Percentiles rank a stretch among this genome's conserved stretches.
Conservation (phyloP, 1,140 invertebrate genomes). For the Psilanteris sp. region DNA sequence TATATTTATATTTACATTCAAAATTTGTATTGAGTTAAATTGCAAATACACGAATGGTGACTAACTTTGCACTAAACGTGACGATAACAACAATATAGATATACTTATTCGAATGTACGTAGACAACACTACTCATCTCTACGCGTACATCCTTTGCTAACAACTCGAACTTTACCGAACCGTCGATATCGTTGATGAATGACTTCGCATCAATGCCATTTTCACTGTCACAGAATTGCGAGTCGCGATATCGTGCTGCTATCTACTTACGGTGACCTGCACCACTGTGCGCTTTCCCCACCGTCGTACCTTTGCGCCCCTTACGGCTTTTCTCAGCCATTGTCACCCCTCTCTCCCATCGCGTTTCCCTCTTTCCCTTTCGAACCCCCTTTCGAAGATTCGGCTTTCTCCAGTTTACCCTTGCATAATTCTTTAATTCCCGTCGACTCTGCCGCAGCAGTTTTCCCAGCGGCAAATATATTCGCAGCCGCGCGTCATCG, state of each 20-base stretch:
- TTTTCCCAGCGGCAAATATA: no score
- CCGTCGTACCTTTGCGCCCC: slow-evolving; percentile 21
- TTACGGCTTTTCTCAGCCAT: slow-evolving; percentile 32
- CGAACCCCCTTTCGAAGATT: slow-evolving; percentile 1
- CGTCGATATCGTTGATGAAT: slow-evolving; percentile 40
- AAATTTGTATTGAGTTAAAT: no score
- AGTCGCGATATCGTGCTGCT: slow-evolving; percentile 55
- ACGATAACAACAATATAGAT: slow-evolving; percentile 26
- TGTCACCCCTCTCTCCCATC: slow-evolving; percentile 14
- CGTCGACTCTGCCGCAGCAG: no score
- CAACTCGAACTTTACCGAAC: slow-evolving; percentile 49
- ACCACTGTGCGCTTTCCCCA: slow-evolving; percentile 38
- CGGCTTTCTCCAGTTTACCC: slow-evolving; percentile 27
- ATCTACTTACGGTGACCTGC: slow-evolving; percentile 67
- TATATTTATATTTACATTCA: slow-evolving; percentile 21
- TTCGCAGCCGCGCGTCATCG: no score
- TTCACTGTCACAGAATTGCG: slow-evolving; percentile 53
- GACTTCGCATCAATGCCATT: slow-evolving; percentile 63
- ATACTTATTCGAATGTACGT: slow-evolving; percentile 34
- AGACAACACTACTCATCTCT: slow-evolving; percentile 46
- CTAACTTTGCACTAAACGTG: no score
- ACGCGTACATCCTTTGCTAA: slow-evolving; percentile 47
- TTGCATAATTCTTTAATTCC: slow-evolving; percentile 34
- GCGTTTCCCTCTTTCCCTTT: slow-evolving; percentile 1
- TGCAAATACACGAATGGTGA: no score